Conservation (phyloP, 2,797 vertebrate genomes). For the Argyrosomus regius region DNA sequence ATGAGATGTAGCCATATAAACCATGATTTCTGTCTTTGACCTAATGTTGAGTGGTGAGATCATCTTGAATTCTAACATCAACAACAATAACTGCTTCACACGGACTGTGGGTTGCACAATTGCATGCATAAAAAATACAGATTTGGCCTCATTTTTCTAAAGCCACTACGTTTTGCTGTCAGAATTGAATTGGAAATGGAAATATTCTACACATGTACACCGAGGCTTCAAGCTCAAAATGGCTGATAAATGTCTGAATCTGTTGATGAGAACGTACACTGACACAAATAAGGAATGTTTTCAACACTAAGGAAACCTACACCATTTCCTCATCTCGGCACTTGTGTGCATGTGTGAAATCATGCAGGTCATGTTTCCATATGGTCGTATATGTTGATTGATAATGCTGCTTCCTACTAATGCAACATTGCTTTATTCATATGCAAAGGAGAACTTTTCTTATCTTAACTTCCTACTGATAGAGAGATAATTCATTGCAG, state of each 20-base stretch:
- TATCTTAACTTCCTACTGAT: slow-evolving; percentile 77
- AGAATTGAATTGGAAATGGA: neutral
- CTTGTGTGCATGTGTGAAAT: slow-evolving; percentile 15
- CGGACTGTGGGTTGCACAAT: neutral
- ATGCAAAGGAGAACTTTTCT: slow-evolving; percentile 77
- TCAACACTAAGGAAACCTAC: neutral
- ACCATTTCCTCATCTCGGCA: slow-evolving; percentile 3
- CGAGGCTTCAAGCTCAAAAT: neutral
- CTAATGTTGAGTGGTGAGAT: neutral
- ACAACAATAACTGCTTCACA: neutral
- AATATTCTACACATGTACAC: neutral
- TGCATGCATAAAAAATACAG: neutral
- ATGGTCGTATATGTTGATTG: slow-evolving; percentile 43
- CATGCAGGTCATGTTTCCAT: slow-evolving; percentile 29
- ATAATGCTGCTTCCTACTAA: slow-evolving; percentile 49
- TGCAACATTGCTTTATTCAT: slow-evolving; percentile 66
- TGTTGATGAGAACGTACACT: neutral
- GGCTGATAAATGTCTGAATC: slow-evolving; percentile 2
- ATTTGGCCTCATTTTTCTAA: neutral
- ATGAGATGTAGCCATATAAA: neutral
- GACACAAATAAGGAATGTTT: slow-evolving; percentile 10
- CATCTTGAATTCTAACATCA: neutral
- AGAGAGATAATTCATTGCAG: slow-evolving; percentile 74
- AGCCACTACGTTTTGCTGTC: neutral
- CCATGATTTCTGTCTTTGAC: neutral